Base-by-base conservation (phyloP, 2,113 vertebrate genomes). In the Diphyllodes magnificus region DNA sequence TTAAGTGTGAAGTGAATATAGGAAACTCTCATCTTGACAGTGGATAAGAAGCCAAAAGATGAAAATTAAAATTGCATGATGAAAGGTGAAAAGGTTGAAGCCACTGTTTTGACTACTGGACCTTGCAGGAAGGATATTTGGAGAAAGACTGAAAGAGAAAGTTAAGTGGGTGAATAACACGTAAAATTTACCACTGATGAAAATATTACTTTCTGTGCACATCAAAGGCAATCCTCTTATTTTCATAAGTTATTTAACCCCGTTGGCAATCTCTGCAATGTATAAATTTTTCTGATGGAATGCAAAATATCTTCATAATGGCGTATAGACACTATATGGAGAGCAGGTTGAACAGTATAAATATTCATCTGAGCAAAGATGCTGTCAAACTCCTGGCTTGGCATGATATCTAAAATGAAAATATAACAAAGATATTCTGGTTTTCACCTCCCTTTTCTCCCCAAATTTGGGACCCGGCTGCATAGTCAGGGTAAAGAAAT, bases 351-450 rank as follows among this genome's bases (percentile, higher is more conserved):
- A 96, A 88, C 60, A 65, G 19, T 65, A 96, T 98, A 98, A 98
- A 98, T 98, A 98, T 98, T 98, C 95, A 97, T 98, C 68, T 82
- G 82, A 95, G 91, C 93, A 94, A 96, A 95, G 83, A 95, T 69
- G 78, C 94, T 97, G 95, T 97, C 96, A 97, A 66, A 94, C 30
- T 56, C 82, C 61, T 66, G 54, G 77, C 31, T 92, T 93, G 85
- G 91, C n/a, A 37, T 77, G 56, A 54, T 92, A 97, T 88, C 63
- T 90, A 93, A 97, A 98, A 97, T 96, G 95, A 96, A 97, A 97
- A 97, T 85, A 85, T 83, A 79, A 91, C 92, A 85, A 93, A 39
- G 23, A 61, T 90, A 78, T 45, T 88, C 39, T 22, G 7, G n/a
- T 90, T 88, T 65, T 72, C 16, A 1, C 71, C 37, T 93, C 50